Evolutionary conservation across 2,888 invertebrate genomes (phyloP).

Genomic region (Ophion obscuratus): DNA sequence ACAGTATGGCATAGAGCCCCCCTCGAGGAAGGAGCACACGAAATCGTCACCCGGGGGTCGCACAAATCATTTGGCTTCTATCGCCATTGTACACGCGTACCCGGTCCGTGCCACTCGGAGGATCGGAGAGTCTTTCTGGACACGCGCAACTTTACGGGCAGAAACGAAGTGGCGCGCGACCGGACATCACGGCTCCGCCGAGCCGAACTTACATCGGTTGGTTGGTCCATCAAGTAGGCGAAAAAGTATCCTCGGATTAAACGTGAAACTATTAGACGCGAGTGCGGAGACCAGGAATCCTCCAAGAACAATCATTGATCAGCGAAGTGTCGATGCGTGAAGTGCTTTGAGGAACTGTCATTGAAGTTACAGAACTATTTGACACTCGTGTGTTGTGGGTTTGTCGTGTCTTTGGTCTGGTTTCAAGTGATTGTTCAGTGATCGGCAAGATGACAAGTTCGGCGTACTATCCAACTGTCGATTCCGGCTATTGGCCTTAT

Average conservation of each 20-base stretch:
- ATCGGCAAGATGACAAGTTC: conserved; percentile 74
- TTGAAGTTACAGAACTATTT: neutral
- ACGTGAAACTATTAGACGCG: neutral
- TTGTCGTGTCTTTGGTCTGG: neutral
- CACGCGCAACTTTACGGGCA: conserved; percentile 61
- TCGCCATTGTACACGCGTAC: conserved; percentile 74
- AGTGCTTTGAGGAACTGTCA: neutral
- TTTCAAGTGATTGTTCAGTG: neutral
- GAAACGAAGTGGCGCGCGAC: conserved; percentile 70
- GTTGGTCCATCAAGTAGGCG: neutral
- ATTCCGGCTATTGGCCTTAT: conserved; percentile 74
- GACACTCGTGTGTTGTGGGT: neutral
- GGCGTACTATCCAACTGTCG: conserved; percentile 70
- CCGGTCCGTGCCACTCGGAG: conserved; percentile 39
- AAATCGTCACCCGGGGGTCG: conserved; percentile 78
- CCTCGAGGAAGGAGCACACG: conserved; percentile 69
- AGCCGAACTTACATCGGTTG: conserved; percentile 11
- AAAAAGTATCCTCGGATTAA: neutral
- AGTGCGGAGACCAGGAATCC: neutral
- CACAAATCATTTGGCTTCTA: conserved; percentile 79
- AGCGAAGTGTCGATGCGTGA: neutral
- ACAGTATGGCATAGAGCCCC: conserved; percentile 65
- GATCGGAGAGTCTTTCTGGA: conserved; percentile 45
- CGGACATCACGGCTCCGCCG: conserved; percentile 68
- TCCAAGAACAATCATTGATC: neutral